Percentiles rank a stretch among this genome's conserved stretches.
phyloP scores from a whole-genome alignment of 2,797 vertebrate genomes.

The Ptychadena robeensis region DNA sequence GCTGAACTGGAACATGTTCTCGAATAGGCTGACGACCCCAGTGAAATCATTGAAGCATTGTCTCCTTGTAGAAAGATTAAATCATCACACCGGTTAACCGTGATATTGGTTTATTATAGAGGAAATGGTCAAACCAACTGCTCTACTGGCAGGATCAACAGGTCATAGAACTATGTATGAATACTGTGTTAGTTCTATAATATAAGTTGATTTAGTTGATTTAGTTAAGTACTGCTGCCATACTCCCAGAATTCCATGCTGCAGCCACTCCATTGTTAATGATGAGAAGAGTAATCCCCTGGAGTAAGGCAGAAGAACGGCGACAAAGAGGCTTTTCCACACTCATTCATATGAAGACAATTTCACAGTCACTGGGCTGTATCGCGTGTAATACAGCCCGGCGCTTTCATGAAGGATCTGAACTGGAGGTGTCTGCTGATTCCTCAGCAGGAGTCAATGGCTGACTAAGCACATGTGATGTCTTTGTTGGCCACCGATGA shows the following conservation, averaged over 20 bases:
- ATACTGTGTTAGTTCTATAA: no score
- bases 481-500: conserved; percentile 46
- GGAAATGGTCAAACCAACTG: no score
- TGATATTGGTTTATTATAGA: no score
- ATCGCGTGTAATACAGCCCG: conserved; percentile 12
- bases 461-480: conserved; percentile 47
- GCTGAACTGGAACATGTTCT: no score
- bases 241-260: conserved; percentile 31
- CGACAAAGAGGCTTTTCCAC: conserved; percentile 15
- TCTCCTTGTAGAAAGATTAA: no score
- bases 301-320: conserved; percentile 10
- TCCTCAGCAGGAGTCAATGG: conserved; percentile 23
- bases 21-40: no score
- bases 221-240: no score
- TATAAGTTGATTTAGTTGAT: no score
- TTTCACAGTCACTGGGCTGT: conserved; percentile 49
- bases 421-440: conserved; percentile 13
- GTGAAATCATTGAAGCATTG: no score
- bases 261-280: conserved; percentile 13
- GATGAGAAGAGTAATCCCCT: conserved; percentile 29
- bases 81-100: no score
- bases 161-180: no score
- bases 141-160: no score
- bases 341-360: conserved; percentile 46
- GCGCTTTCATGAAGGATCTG: conserved; percentile 18